Conservation (phyloP, 2,888 invertebrate genomes). For the Acleris emargana region DNA sequence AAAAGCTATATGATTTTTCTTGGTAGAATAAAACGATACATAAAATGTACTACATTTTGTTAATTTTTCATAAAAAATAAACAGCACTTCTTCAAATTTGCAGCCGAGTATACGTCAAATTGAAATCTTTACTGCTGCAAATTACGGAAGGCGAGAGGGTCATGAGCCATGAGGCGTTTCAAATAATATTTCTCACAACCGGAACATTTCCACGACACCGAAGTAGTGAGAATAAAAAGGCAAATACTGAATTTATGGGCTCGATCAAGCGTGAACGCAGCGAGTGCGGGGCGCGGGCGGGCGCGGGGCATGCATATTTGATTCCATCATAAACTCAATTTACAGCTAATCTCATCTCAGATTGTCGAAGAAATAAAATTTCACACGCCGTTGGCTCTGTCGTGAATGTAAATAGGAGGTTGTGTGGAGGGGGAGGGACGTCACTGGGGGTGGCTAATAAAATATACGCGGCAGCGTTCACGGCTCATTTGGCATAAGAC, state of each 20-base stretch:
- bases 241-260: constrained; percentile 65
- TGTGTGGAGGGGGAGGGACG: constrained; percentile 9
- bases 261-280: constrained; percentile 67
- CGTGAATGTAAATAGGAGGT: constrained; percentile 71
- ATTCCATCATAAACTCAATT: constrained; percentile 81
- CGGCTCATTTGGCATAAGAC: constrained; percentile 67
- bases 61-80: too few species aligned
- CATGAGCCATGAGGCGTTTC: constrained; percentile 42
- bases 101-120: constrained; percentile 1
- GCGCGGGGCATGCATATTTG: constrained; percentile 72
- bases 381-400: constrained; percentile 73
- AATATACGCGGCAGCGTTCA: constrained; percentile 67
- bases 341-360: constrained; percentile 81
- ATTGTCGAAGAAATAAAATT: constrained; percentile 83
- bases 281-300: constrained; percentile 35
- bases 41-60: too few species aligned
- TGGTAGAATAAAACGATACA: too few species aligned
- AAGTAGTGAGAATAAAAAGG: constrained; percentile 63
- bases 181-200: constrained; percentile 59
- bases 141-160: constrained; percentile 37
- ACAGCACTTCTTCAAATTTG: too few species aligned
- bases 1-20: too few species aligned
- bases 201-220: constrained; percentile 58
- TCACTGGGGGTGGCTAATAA: constrained; percentile 55
- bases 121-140: constrained; percentile 21